A percentile compares a stretch with the other conserved stretches of the same genome.
phyloP scores from a whole-genome alignment of 2,888 invertebrate genomes.

The Eupelmus urozonus region DNA sequence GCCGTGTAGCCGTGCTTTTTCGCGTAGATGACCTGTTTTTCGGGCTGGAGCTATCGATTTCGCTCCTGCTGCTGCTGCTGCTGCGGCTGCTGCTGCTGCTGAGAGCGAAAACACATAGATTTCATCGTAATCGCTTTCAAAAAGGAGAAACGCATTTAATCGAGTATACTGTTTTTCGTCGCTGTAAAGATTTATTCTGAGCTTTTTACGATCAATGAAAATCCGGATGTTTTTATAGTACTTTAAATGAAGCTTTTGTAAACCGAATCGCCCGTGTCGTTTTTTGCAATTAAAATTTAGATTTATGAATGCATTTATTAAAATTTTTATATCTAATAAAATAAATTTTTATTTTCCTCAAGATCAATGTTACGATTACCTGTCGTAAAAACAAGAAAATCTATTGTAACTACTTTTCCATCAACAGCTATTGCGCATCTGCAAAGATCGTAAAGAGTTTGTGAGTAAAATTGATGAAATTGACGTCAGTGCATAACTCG shows the following conservation, averaged over 20 bases:
- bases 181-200: background rate
- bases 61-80: too few relatives aligned
- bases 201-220: too few relatives aligned
- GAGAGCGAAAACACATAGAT: too few relatives aligned
- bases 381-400: constrained; percentile 39
- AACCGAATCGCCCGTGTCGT: background rate
- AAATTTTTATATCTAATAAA: background rate
- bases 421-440: constrained; percentile 39
- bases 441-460: constrained; percentile 46
- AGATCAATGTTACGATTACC: background rate
- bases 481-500: constrained; percentile 14
- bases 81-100: too few relatives aligned
- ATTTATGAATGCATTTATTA: background rate
- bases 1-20: background rate
- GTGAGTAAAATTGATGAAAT: constrained; percentile 43
- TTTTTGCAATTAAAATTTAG: constrained; percentile 11
- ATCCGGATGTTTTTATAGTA: too few relatives aligned
- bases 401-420: constrained; percentile 25
- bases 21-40: too few relatives aligned
- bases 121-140: too few relatives aligned
- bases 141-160: too few relatives aligned
- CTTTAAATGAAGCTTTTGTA: too few relatives aligned
- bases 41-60: too few relatives aligned
- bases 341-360: too few relatives aligned
- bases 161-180: too few relatives aligned